Conservation (phyloP, 2,113 vertebrate species). For the Rhinolophus ferrumequinum region DNA sequence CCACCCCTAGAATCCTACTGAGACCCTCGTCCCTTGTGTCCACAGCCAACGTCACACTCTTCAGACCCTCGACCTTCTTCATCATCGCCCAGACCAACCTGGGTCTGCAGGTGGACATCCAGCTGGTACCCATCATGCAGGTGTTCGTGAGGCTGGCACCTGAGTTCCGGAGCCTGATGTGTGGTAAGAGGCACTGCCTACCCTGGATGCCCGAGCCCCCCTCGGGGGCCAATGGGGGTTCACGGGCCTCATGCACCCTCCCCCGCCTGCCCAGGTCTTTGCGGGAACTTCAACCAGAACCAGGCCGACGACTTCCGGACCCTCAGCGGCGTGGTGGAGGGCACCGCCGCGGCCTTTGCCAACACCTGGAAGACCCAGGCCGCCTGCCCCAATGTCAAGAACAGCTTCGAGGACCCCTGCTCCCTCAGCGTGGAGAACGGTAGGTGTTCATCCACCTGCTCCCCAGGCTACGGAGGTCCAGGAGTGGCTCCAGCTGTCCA, state of each 20-base stretch:
- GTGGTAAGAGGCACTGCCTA: slow-evolving; percentile 85
- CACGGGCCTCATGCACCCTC: rapidly evolving
- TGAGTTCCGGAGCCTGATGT: slow-evolving; percentile 85
- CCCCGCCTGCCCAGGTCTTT: slow-evolving; percentile 88
- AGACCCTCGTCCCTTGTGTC: neutral
- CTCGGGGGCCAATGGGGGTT: rapidly evolving
- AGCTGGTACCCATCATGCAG: slow-evolving; percentile 93
- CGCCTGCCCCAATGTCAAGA: slow-evolving; percentile 86
- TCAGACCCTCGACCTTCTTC: slow-evolving; percentile 93
- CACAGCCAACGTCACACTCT: slow-evolving; percentile 89
- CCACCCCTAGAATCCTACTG: rapidly evolving
- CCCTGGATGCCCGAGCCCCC: rapidly evolving
- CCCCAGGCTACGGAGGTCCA: neutral
- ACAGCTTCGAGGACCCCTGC: slow-evolving; percentile 91
- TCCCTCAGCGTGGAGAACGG: slow-evolving; percentile 91
- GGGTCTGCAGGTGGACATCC: slow-evolving; percentile 89
- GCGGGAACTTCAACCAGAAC: slow-evolving; percentile 94
- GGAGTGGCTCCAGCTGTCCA: neutral
- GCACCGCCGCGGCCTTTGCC: slow-evolving; percentile 90
- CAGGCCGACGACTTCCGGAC: slow-evolving; percentile 92
- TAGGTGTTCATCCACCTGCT: slow-evolving; percentile 49
- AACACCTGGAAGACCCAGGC: slow-evolving; percentile 93
- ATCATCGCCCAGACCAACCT: slow-evolving; percentile 83
- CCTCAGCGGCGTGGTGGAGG: slow-evolving; percentile 91
- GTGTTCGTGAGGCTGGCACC: slow-evolving; percentile 86